A percentile compares a stretch with the other conserved stretches of the same genome.
phyloP scores from a whole-genome alignment of 2,113 vertebrate species.

The Onychorhynchus coronatus region DNA sequence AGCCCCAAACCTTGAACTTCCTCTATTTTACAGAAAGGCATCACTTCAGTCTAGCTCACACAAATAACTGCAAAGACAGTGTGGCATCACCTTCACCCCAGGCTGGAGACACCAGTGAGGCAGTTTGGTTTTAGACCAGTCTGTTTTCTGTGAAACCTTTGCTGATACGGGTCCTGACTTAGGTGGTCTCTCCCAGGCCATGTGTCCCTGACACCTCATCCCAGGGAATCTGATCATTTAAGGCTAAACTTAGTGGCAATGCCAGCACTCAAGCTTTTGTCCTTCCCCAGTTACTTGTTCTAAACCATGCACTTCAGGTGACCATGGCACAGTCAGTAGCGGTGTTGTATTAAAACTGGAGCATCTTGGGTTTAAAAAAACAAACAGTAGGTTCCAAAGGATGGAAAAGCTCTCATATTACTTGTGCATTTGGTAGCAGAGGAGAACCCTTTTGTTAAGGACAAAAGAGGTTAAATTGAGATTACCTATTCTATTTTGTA shows the following conservation, averaged over 20 bases:
- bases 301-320: not conserved
- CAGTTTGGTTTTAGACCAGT: not conserved
- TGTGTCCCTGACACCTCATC: not conserved
- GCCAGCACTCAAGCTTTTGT: not conserved
- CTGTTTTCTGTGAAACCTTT: not conserved
- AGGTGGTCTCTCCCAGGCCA: not conserved
- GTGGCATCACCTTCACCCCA: not conserved
- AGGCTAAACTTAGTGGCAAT: not conserved
- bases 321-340: not conserved
- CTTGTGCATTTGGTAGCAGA: not conserved
- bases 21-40: not conserved
- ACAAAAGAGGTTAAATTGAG: not conserved
- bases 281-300: not conserved
- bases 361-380: not conserved
- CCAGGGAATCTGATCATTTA: not conserved
- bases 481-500: not conserved
- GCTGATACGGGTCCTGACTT: not conserved
- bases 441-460: not conserved
- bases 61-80: not conserved
- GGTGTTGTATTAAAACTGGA: not conserved
- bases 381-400: not conserved
- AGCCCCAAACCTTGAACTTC: not conserved
- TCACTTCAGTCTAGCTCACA: not conserved
- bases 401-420: not conserved
- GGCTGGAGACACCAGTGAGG: not conserved